Percentiles rank a stretch among this genome's conserved stretches.
phyloP scores from a whole-genome alignment of 2,888 invertebrate species.

The Anorthoa munda region DNA sequence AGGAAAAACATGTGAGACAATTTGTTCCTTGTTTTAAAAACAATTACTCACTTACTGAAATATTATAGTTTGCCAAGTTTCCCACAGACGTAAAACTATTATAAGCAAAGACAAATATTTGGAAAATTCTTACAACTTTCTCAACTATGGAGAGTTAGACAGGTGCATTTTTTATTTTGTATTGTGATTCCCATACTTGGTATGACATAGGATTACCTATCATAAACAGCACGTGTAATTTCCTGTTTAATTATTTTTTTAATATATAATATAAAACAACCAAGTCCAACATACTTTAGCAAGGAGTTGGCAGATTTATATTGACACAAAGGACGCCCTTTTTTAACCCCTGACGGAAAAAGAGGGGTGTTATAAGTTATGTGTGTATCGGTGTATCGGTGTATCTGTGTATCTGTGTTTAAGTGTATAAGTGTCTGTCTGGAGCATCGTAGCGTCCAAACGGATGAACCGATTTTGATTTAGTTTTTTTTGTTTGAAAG shows the following conservation, averaged over 20 bases:
- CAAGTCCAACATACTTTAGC: too few species aligned
- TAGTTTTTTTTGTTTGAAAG: too few species aligned
- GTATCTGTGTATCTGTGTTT: too few species aligned
- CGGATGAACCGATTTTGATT: too few species aligned
- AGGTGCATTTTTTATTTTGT: constrained; percentile 25
- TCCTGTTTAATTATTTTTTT: neutral
- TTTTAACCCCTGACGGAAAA: too few species aligned
- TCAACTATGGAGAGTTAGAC: neutral
- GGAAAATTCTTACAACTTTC: neutral
- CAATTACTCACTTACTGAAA: neutral
- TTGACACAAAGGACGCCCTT: neutral
- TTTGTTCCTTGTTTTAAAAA: constrained; percentile 5
- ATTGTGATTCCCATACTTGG: constrained; percentile 9
- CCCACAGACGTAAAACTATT: constrained; percentile 17
- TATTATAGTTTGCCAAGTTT: constrained; percentile 25
- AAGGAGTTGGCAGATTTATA: too few species aligned
- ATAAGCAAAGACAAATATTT: constrained; percentile 20
- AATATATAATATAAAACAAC: too few species aligned
- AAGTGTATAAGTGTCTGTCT: too few species aligned
- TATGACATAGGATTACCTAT: constrained; percentile 2
- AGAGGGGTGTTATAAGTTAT: too few species aligned
- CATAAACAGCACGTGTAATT: constrained; percentile 10
- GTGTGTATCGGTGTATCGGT: too few species aligned
- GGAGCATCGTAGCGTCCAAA: too few species aligned
- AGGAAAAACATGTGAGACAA: constrained; percentile 26